A percentile compares a stretch with the other conserved stretches of the same genome.
These are phyloP conservation scores for Taenaris catops DNA, from an alignment of 2,888 invertebrate genomes.

Conservation along the genomic window DNA sequence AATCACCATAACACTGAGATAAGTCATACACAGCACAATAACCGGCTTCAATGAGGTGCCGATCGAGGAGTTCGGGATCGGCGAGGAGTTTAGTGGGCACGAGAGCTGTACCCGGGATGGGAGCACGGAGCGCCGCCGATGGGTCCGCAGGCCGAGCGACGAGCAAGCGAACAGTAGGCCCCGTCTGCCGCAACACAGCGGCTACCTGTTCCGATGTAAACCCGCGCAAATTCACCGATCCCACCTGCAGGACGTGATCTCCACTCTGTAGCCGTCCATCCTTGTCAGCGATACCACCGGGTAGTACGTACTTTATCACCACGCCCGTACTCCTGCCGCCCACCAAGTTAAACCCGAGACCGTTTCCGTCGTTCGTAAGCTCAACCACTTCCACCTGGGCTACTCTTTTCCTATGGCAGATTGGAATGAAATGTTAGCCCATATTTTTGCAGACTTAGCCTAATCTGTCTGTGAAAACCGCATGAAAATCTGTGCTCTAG, in stretches of 20 bases:
- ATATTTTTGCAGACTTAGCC: too few relatives aligned
- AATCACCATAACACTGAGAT: conserved; percentile 58
- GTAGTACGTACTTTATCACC: conserved; percentile 97
- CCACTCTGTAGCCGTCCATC: conserved; percentile 97
- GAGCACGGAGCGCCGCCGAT: conserved; percentile 87
- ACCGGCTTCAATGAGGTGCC: conserved; percentile 89
- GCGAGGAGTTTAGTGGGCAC: conserved; percentile 95
- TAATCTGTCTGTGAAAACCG: too few relatives aligned
- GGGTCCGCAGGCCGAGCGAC: conserved; percentile 96
- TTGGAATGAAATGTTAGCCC: too few relatives aligned
- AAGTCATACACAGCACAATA: conserved; percentile 80
- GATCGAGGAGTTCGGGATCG: conserved; percentile 93
- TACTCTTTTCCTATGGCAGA: too few relatives aligned
- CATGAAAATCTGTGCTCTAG: too few relatives aligned
- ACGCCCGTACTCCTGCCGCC: conserved; percentile 99
- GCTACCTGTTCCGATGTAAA: conserved; percentile 97
- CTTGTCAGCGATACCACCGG: conserved; percentile 97
- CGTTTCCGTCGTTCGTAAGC: conserved; percentile 97
- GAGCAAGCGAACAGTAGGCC: conserved; percentile 91
- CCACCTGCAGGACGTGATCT: conserved; percentile 98
- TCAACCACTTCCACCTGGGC: conserved; percentile 99
- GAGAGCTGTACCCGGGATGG: conserved; percentile 90
- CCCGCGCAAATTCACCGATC: conserved; percentile 96
- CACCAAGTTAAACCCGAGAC: conserved; percentile 98
- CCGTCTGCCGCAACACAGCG: conserved; percentile 85